Base-by-base conservation (phyloP, 1,140 invertebrate species). In the Drosophila obscura region DNA sequence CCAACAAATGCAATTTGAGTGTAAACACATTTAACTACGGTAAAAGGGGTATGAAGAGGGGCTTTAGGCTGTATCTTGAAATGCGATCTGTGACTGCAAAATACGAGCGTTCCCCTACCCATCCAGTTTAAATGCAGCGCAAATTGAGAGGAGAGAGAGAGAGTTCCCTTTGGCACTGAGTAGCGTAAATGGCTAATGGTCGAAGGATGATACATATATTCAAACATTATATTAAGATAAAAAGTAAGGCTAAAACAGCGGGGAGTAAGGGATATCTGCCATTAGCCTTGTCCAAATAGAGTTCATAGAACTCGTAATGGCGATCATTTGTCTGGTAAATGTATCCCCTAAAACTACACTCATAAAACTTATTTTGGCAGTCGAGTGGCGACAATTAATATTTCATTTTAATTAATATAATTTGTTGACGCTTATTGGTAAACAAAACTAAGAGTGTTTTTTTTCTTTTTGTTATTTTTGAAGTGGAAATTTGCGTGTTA, bases 371-470 rank as follows among this genome's bases (percentile, higher is more conserved):
- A 6, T 24, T 15, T 31, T 68, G 28, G 7, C 8, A 15, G 50
- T 28, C 16, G 35, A 44, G 39, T 9, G n/a, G 26, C 26, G 13
- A 35, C 64, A 75, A 72, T 61, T 59, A 79, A 85, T 85, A 82
- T 75, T 76, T 79, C 82, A 78, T 68, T 82, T 82, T 78, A 88
- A 87, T 87, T 72, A 81, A 66, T 73, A 68, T 88, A 82, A 87
- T 82, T 87, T 79, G 75, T 82, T 87, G 87, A 84, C 66, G 80
- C 68, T 67, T 77, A 81, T 77, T 75, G 81, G 82, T 81, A 80
- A 85, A 85, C 63, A 85, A 63, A 60, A 61, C 5, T 28, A 24
- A 43, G 59, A 50, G 19, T 45, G 44, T 64, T 52, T 79, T 51
- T 24, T 24, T 24, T 24, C 49, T 56, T 44, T 52, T 55, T 56